Base-by-base conservation (phyloP, 2,113 vertebrate species). In the Scophthalmus maximus region DNA sequence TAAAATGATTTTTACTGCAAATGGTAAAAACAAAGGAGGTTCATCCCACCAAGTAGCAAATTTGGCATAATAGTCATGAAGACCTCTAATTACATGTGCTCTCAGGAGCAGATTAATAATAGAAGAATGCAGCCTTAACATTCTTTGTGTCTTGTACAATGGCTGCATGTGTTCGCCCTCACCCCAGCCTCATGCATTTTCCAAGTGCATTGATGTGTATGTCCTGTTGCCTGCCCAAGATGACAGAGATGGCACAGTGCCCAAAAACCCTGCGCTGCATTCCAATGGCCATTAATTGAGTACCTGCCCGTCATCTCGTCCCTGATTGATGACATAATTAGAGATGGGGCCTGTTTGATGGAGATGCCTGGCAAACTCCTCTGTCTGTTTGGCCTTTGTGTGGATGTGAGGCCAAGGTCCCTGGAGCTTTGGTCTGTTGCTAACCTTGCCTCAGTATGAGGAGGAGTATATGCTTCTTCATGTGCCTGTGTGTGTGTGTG, bases 281-380 rank as follows among this genome's bases (percentile, higher is more conserved):
- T 90, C 83, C 81, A 81, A 87, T 68, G 68, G 64, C 84, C 76
- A 81, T 87, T 91, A 91, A 93, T 90, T 86, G 86, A 87, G 83
- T 88, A 87, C 83, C 89, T 83, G 78, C 84, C 90, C 74, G 61
- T 90, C 87, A 85, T 81, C 85, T 38, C n/a, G 7, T 56, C 66
- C 68, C 85, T 89, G 91, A 93, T 91, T 93, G 91, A 93, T 88
- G 82, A 82, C 81, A 85, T 91, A 87, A 92, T 93, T 92, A 91
- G 77, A 87, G 84, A 84, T 58, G 58, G n/a, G 55, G 52, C 52
- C 62, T 60, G 77, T 88, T 84, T 88, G 89, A 92, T 91, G 88
- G 89, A 91, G 89, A 91, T 84, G 87, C 83, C 87, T 85, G 79
- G 84, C 89, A 72, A 89, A 84, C 86, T 80, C 68, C 63, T 86